These are phyloP conservation scores for Pedetes capensis DNA, from an alignment of 2,113 vertebrate species.

Conservation along the genomic window DNA sequence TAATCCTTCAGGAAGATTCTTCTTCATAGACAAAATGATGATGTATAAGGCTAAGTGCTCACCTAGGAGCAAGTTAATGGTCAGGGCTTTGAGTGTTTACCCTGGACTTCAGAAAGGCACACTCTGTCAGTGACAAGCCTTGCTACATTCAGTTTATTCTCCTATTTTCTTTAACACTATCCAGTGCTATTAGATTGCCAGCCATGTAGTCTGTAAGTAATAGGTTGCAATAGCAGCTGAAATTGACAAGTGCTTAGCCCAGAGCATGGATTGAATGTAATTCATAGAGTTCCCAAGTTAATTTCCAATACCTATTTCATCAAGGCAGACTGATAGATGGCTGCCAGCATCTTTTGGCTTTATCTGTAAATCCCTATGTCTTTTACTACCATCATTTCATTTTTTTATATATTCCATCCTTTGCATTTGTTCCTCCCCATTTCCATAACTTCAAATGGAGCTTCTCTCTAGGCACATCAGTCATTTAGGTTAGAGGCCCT, in stretches of 20 bases:
- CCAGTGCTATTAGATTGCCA: constrained; percentile 85
- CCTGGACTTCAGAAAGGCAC: constrained; percentile 41
- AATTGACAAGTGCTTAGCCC: constrained; percentile 91
- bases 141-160: constrained; percentile 72
- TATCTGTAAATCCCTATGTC: constrained; percentile 82
- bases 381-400: constrained; percentile 75
- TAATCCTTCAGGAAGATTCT: constrained; percentile 62
- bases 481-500: constrained; percentile 85
- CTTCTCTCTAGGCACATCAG: constrained; percentile 80
- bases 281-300: constrained; percentile 87
- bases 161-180: constrained; percentile 80
- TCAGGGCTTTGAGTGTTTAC: constrained; percentile 62
- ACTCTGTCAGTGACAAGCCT: constrained; percentile 70
- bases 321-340: constrained; percentile 84
- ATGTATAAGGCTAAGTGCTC: constrained; percentile 58
- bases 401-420: constrained; percentile 69
- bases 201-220: constrained; percentile 88
- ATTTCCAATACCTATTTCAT: constrained; percentile 90
- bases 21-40: constrained; percentile 41
- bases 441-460: constrained; percentile 82
- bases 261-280: constrained; percentile 88
- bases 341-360: constrained; percentile 83
- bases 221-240: constrained; percentile 87
- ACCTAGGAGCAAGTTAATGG: constrained; percentile 25
- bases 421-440: constrained; percentile 75